Conservation (phyloP, 2,113 vertebrate genomes). For the Paradoxurus hermaphroditus region DNA sequence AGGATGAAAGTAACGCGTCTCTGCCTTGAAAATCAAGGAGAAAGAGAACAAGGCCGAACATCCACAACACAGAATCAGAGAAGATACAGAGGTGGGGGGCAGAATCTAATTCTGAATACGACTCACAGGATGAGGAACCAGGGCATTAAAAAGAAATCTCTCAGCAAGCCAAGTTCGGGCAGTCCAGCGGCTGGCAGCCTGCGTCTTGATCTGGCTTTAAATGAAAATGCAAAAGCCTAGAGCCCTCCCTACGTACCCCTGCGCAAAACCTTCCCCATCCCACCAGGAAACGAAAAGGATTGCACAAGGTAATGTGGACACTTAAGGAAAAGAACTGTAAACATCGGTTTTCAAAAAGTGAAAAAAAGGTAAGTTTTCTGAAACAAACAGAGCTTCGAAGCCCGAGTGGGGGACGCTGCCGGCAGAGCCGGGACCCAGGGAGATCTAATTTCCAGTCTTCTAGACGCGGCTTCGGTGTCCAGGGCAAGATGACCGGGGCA, state of each 20-base stretch:
- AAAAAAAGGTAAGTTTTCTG: neutral
- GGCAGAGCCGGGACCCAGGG: neutral
- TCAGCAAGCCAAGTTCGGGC: neutral
- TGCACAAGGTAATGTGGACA: neutral
- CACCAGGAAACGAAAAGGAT: neutral
- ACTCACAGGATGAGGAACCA: neutral
- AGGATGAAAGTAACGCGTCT: neutral
- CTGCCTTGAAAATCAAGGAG: neutral
- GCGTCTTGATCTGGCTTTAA: neutral
- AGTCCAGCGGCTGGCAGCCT: neutral
- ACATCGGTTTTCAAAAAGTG: neutral
- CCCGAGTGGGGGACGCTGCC: neutral
- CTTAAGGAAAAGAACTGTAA: neutral
- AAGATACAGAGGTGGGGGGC: neutral
- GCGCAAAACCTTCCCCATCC: neutral
- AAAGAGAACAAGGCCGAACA: neutral
- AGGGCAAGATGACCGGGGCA: neutral
- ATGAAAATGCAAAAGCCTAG: neutral
- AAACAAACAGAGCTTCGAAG: neutral
- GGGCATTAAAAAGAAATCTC: neutral
- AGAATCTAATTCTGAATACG: neutral
- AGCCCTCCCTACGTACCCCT: too few species aligned
- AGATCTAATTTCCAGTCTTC: neutral
- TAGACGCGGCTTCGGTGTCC: neutral
- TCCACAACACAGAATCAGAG: neutral